Base-by-base conservation (phyloP, 2,888 invertebrate species). In the Agrochola lota region DNA sequence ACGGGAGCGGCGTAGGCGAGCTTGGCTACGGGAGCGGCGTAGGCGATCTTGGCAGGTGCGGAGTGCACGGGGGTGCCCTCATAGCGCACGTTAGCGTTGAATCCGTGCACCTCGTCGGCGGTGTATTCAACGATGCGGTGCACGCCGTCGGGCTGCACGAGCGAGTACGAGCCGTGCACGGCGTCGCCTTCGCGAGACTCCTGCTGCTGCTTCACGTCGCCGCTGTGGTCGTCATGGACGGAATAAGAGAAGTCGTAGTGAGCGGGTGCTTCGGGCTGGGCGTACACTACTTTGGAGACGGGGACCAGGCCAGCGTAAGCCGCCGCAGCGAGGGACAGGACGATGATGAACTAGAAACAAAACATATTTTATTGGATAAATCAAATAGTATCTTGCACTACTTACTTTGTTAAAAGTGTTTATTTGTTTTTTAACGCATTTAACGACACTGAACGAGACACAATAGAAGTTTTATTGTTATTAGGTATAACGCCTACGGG, bases 81-180 rank as follows among this genome's bases (percentile, higher is more conserved):
- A 88, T 96, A 96, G 59, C 95, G 94, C 30, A 96, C 96, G 78
- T 92, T 88, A 55, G 97, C 96, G 91, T 95, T 96, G 93, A 96
- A 97, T 64, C 97, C 97, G 89, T 95, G 89, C 79, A 90, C 93
- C 71, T 93, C 92, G 90, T 96, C 96, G 35, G 96, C 90, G 88
- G 95, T 94, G 93, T 96, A 96, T 78, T 96, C 95, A 11, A 96
- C 96, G 81, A 96, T 94, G 83, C 96, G 95, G 87, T 91, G 93
- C 62, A 94, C 93, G 1, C 97, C 96, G 70, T 97, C 96, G 80
- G 96, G 96, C 80, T 97, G 96, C 60, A 97, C 91, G n/a, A 97
- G 93, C 8, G 96, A 96, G 93, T 97, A 96, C 49, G 94, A 95
- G 80, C 97, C 96, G 69, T 95, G 95, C 66, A 96, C 95, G 79